Percentiles rank a stretch among this genome's conserved stretches.
Evolutionary conservation across 2,797 vertebrate species (phyloP).

Genomic region (Danio aesculapii): DNA sequence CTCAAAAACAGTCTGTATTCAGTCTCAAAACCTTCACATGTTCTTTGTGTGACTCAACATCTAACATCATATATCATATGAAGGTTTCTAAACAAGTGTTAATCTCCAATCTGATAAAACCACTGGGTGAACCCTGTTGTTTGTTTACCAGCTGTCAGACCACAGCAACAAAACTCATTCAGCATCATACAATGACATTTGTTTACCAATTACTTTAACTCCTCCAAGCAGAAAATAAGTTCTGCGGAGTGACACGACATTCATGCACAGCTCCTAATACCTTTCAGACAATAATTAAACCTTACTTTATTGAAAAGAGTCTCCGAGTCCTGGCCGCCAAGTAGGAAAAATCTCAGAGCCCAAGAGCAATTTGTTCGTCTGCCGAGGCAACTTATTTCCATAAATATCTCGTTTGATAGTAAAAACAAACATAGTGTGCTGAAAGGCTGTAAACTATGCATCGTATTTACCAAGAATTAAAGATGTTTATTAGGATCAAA

Average conservation of each 20-base stretch:
- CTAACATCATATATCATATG: neutral
- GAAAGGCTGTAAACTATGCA: conserved; percentile 53
- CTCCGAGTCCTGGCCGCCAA: conserved; percentile 62
- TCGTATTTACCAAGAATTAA: conserved; percentile 56
- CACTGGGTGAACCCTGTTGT: neutral
- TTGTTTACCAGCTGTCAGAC: conserved; percentile 62
- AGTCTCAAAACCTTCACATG: too few species aligned
- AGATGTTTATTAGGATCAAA: conserved; percentile 55
- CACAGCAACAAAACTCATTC: conserved; percentile 42
- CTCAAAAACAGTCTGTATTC: too few species aligned
- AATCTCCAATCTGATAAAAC: neutral
- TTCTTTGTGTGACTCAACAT: too few species aligned
- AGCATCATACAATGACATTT: conserved; percentile 68
- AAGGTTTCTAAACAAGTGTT: neutral
- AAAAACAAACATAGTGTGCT: conserved; percentile 66
- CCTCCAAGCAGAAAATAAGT: conserved; percentile 75
- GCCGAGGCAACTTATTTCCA: conserved; percentile 66
- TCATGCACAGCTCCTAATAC: conserved; percentile 68
- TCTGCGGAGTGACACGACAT: conserved; percentile 63
- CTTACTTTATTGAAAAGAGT: conserved; percentile 66
- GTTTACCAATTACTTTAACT: conserved; percentile 79
- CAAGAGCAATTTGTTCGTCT: conserved; percentile 69
- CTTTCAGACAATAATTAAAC: conserved; percentile 74
- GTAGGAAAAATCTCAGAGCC: conserved; percentile 58
- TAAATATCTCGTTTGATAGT: conserved; percentile 73